A percentile compares a stretch with the other conserved stretches of the same genome.
phyloP scores from a whole-genome alignment of 2,113 vertebrate genomes.

The Chaetura pelagica region DNA sequence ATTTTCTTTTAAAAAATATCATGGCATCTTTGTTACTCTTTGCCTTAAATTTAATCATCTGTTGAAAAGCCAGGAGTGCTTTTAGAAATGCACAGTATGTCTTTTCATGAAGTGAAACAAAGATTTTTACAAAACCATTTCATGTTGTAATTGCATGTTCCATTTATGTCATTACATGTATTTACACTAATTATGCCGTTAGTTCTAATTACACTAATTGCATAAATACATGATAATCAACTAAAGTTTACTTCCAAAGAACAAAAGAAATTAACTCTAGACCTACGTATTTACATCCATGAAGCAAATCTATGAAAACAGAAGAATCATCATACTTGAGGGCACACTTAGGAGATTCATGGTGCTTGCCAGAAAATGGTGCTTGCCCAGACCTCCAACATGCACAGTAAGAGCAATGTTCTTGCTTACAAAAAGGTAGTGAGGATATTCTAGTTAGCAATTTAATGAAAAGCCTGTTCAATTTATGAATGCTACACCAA shows the following conservation, averaged over 20 bases:
- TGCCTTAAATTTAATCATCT: background rate
- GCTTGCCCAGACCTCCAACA: background rate
- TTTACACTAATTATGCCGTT: conserved; percentile 74
- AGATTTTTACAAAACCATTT: conserved; percentile 31
- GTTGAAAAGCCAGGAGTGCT: background rate
- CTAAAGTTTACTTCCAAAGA: conserved; percentile 57
- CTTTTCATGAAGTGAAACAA: conserved; percentile 20
- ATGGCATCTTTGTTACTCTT: background rate
- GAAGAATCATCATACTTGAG: background rate
- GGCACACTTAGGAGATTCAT: background rate
- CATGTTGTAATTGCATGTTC: conserved; percentile 62
- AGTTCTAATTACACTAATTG: conserved; percentile 77
- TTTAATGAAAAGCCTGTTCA: background rate
- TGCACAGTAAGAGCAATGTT: background rate
- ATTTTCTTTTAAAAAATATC: background rate
- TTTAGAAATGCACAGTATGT: background rate
- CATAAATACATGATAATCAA: conserved; percentile 71
- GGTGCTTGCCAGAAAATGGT: background rate
- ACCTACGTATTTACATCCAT: background rate
- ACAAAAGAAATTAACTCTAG: conserved; percentile 67
- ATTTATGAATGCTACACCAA: background rate
- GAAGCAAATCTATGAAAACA: background rate
- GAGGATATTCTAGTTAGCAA: background rate
- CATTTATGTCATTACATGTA: conserved; percentile 59
- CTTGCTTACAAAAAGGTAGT: background rate